phyloP scores from a whole-genome alignment of 92 coral and sea anemone species.

The Virgularia gustaviana region DNA sequence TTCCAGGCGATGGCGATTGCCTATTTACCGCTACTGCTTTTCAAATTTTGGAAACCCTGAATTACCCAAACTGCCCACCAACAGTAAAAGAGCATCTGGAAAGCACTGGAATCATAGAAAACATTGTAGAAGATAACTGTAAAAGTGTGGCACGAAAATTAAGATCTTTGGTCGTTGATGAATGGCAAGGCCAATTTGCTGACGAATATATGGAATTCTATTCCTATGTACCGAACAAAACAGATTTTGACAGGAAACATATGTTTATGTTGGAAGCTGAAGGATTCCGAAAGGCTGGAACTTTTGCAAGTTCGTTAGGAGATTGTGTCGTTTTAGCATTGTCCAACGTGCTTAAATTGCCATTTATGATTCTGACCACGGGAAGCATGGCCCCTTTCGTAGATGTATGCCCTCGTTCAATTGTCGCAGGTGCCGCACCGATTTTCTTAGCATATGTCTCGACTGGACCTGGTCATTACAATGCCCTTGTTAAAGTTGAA shows the following conservation, averaged over 20 bases:
- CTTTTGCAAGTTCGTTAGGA: constrained; percentile 7
- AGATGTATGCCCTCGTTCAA: constrained; percentile 7
- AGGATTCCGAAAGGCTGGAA: background rate
- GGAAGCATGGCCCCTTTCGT: constrained; percentile 15
- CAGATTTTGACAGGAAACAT: too few relatives aligned
- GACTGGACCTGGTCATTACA: constrained; percentile 32
- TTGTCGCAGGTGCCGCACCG: background rate
- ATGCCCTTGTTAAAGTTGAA: constrained; percentile 28
- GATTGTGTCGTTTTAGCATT: constrained; percentile 13
- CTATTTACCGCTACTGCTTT: constrained; percentile 18
- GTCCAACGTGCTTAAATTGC: constrained; percentile 29
- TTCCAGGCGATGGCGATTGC: constrained; percentile 31
- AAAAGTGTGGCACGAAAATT: background rate
- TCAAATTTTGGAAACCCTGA: constrained; percentile 10
- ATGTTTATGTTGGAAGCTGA: too few relatives aligned
- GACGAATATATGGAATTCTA: background rate
- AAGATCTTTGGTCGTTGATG: background rate
- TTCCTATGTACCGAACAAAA: background rate
- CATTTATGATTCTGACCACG: constrained; percentile 24
- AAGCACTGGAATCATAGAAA: background rate
- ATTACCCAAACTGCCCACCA: background rate
- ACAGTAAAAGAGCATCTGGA: background rate
- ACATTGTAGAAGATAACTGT: background rate
- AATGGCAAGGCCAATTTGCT: constrained; percentile 3
- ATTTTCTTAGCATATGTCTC: constrained; percentile 16